These are phyloP conservation scores for Menidia menidia DNA, from an alignment of 2,797 vertebrate species.

Conservation along the genomic window DNA sequence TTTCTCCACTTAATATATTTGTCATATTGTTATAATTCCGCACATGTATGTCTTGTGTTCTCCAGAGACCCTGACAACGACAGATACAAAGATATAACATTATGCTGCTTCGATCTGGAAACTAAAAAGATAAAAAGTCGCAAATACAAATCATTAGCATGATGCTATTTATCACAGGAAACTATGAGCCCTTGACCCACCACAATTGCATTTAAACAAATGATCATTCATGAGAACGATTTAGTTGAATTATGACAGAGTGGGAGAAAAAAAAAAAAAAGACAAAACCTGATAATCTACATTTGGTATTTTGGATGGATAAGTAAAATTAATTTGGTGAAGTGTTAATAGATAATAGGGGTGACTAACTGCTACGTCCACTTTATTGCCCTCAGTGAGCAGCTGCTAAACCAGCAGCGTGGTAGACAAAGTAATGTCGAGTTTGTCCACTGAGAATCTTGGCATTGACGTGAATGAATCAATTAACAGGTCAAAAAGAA, in stretches of 20 bases:
- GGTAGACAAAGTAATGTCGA: conserved; percentile 47
- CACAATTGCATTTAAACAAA: conserved; percentile 73
- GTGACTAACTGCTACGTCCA: conserved; percentile 66
- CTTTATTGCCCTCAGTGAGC: conserved; percentile 76
- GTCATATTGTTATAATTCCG: conserved; percentile 72
- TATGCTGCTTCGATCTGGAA: conserved; percentile 62
- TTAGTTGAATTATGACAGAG: conserved; percentile 35
- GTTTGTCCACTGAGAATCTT: conserved; percentile 71
- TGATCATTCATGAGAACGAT: conserved; percentile 51
- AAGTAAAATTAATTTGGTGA: conserved; percentile 40
- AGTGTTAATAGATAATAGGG: conserved; percentile 63
- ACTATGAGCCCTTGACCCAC: conserved; percentile 83
- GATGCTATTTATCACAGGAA: conserved; percentile 67
- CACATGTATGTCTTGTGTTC: conserved; percentile 67
- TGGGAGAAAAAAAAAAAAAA: conserved; percentile 18
- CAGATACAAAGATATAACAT: conserved; percentile 74
- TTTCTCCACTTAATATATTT: conserved; percentile 73
- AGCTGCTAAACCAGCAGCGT: conserved; percentile 64
- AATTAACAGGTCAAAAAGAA: conserved; percentile 52
- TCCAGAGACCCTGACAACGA: conserved; percentile 75
- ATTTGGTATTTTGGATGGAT: conserved; percentile 68
- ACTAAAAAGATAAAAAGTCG: conserved; percentile 64
- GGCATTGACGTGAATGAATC: conserved; percentile 65
- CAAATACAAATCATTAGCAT: conserved; percentile 71
- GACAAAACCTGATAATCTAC: conserved; percentile 67